phyloP scores from a whole-genome alignment of 2,797 vertebrate genomes.

The Perodicticus potto region DNA sequence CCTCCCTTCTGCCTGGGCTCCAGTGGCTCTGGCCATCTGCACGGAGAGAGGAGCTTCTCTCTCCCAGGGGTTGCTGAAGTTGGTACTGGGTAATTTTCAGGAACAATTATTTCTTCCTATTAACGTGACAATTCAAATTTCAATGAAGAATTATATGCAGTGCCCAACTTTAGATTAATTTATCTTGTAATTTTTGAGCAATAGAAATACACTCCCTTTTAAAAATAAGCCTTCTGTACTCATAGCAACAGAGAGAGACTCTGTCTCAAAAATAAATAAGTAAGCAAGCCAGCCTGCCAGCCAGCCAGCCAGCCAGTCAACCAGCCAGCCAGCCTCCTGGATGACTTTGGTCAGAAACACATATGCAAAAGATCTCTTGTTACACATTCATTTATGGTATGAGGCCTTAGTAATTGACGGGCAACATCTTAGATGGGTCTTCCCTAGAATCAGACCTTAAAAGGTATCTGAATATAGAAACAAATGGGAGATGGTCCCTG shows the following conservation, averaged over 20 bases:
- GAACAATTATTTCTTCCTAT: neutral
- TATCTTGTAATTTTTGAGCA: neutral
- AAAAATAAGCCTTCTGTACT: neutral
- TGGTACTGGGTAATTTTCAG: neutral
- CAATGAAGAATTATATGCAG: neutral
- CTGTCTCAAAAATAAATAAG: too few species aligned
- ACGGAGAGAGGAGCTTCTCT: neutral
- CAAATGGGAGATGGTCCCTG: neutral
- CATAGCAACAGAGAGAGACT: too few species aligned
- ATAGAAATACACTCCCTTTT: neutral
- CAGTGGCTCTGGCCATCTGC: slow-evolving; percentile 72
- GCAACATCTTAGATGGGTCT: neutral
- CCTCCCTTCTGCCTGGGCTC: neutral
- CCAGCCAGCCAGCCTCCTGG: neutral
- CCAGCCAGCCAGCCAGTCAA: too few species aligned
- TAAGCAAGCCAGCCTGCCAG: too few species aligned
- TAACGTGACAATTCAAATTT: slow-evolving; percentile 27
- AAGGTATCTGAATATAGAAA: neutral
- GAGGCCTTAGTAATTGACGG: neutral
- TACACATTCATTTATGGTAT: neutral
- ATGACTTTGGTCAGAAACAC: neutral
- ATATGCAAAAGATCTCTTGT: neutral
- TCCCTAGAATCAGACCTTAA: neutral
- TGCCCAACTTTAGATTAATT: slow-evolving; percentile 17
- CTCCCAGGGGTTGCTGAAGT: neutral